Conservation (phyloP, 2,797 vertebrate species). For the Arctocebus calabarensis region DNA sequence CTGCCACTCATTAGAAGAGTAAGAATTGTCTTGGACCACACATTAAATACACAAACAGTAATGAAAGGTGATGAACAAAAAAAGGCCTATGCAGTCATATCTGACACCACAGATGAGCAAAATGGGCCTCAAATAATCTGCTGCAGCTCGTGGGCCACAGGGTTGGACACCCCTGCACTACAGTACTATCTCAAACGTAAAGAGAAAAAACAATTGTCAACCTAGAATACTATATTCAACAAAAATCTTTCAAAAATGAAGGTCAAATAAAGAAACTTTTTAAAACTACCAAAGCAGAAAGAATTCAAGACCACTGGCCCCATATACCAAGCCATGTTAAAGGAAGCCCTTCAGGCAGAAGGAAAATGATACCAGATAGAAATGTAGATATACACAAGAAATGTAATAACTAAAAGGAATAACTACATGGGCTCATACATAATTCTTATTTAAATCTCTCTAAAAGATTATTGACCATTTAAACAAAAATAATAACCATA, state of each 20-base stretch:
- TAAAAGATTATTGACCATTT: not conserved
- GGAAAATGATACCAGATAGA: not conserved
- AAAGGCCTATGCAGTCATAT: no score
- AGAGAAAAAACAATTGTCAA: not conserved
- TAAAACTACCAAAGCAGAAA: not conserved
- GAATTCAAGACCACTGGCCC: not conserved
- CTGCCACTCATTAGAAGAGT: not conserved
- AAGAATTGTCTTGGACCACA: no score
- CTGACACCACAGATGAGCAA: no score
- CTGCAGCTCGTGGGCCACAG: no score
- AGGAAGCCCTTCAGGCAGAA: not conserved
- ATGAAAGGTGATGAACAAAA: not conserved
- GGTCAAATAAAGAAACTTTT: not conserved
- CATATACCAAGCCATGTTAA: not conserved
- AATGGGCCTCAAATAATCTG: no score
- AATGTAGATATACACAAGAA: not conserved
- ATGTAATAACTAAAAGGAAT: not conserved
- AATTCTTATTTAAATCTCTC: conserved; percentile 14
- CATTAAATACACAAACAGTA: not conserved
- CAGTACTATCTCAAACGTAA: not conserved
- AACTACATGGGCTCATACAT: not conserved
- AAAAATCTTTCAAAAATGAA: not conserved
- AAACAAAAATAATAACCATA: not conserved
- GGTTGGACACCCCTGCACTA: not conserved
- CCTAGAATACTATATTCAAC: not conserved